Percentiles rank a stretch among this genome's conserved stretches.
Evolutionary conservation across 1,140 invertebrate species (phyloP).

Genomic region (Mactra quadrangularis): DNA sequence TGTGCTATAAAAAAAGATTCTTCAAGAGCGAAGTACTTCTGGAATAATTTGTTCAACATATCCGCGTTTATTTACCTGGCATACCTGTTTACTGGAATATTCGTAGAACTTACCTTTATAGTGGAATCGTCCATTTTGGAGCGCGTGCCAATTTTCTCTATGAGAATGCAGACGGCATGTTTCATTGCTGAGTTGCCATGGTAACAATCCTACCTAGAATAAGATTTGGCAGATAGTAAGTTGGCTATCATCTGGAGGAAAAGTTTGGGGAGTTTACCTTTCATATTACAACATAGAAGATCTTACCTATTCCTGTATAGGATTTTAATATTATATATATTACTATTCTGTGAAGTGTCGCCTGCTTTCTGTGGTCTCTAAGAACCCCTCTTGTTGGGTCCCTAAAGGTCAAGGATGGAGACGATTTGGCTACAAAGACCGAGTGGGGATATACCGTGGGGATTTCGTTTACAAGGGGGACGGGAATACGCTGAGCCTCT

Average conservation of each 20-base stretch:
- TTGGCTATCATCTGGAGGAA: constrained; percentile 27
- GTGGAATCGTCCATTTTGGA: constrained; percentile 26
- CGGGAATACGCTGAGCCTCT: constrained; percentile 94
- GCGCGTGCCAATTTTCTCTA: constrained; percentile 48
- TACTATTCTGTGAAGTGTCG: constrained; percentile 47
- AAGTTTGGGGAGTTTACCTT: constrained; percentile 55
- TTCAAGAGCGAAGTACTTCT: too few relatives aligned
- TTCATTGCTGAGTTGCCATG: constrained; percentile 61
- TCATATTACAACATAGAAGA: constrained; percentile 9
- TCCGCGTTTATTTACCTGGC: not conserved
- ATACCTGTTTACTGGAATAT: constrained; percentile 15
- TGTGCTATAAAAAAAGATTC: too few relatives aligned
- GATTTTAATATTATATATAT: not conserved
- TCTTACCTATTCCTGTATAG: not conserved
- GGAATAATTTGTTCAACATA: too few relatives aligned
- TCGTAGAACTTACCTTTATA: constrained; percentile 14
- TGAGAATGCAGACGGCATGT: constrained; percentile 61
- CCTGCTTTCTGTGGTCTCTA: constrained; percentile 54
- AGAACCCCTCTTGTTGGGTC: constrained; percentile 35
- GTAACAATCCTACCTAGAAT: constrained; percentile 64
- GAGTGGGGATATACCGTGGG: constrained; percentile 89
- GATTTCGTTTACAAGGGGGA: constrained; percentile 95
- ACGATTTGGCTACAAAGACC: constrained; percentile 81
- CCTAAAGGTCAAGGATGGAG: constrained; percentile 72
- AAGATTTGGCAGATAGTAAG: constrained; percentile 62